These are phyloP conservation scores for Macrochelys suwanniensis DNA, from an alignment of 2,797 vertebrate genomes.

Conservation along the genomic window DNA sequence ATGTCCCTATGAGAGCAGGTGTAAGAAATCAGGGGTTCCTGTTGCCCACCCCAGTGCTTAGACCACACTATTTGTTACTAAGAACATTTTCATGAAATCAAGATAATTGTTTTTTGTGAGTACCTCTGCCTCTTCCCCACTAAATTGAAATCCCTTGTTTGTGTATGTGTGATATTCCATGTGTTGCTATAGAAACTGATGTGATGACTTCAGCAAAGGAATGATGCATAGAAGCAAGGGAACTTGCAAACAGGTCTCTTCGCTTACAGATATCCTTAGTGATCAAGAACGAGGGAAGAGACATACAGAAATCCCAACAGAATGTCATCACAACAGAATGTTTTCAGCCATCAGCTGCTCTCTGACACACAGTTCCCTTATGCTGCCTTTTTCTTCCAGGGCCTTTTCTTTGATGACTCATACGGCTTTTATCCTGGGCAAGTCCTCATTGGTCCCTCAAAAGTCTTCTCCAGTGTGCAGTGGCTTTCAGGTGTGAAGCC, in stretches of 20 bases:
- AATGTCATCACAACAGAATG: background rate
- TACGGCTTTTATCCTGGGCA: conserved; percentile 99
- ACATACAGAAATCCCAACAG: background rate
- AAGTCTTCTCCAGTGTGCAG: conserved; percentile 96
- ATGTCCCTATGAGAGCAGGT: background rate
- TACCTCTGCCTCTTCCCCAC: conserved; percentile 1
- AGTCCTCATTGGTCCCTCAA: conserved; percentile 96
- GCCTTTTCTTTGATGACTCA: conserved; percentile 97
- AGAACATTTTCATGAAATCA: background rate
- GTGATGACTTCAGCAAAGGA: conserved; percentile 12
- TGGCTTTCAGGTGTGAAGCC: conserved; percentile 98
- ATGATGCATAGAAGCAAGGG: background rate
- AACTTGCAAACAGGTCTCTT: background rate
- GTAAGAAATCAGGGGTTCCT: background rate
- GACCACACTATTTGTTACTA: background rate
- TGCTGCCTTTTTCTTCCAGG: conserved; percentile 79
- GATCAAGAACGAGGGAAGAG: background rate
- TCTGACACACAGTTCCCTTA: background rate
- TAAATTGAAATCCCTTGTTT: background rate
- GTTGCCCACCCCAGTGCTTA: background rate
- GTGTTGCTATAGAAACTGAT: conserved; percentile 62
- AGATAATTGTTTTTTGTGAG: background rate
- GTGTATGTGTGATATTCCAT: background rate
- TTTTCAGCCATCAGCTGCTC: background rate
- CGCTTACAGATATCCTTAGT: background rate